Conservation (phyloP, 2,113 vertebrate species). For the Leptobrachium ailaonicum region DNA sequence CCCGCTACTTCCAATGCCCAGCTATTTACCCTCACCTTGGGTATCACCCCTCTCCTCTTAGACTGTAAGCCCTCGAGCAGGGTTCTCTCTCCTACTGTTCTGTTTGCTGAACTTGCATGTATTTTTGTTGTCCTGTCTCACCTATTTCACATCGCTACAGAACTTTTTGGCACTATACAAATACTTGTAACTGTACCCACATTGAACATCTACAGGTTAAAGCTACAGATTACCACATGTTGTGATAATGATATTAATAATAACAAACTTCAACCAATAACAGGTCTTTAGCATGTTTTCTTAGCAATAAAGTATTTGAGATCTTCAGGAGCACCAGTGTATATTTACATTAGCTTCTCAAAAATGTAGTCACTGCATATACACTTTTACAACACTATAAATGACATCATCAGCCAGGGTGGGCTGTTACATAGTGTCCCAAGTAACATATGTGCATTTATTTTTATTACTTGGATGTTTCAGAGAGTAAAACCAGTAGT, state of each 20-base stretch:
- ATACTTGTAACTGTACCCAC: too few species aligned
- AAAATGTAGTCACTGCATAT: conserved; percentile 22
- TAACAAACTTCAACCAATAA: conserved; percentile 9
- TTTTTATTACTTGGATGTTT: neutral
- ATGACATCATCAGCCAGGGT: conserved; percentile 41
- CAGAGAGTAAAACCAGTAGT: too few species aligned
- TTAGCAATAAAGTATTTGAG: conserved; percentile 17
- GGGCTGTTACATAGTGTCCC: neutral
- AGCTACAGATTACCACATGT: conserved; percentile 6
- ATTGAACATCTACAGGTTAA: too few species aligned
- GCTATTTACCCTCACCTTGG: too few species aligned
- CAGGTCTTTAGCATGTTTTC: conserved; percentile 7
- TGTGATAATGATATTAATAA: conserved; percentile 11
- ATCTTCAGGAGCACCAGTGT: neutral
- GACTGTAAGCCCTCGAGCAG: too few species aligned
- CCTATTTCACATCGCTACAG: too few species aligned
- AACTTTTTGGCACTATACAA: too few species aligned
- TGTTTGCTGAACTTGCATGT: too few species aligned
- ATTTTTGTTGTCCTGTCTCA: too few species aligned
- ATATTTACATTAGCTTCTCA: conserved; percentile 33
- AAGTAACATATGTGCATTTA: conserved; percentile 8
- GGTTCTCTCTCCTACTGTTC: too few species aligned
- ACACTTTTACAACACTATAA: conserved; percentile 35
- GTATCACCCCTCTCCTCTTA: too few species aligned
- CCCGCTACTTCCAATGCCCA: too few species aligned